A percentile compares a stretch with the other conserved stretches of the same genome.
Evolutionary conservation across 2,797 vertebrate genomes (phyloP).

Genomic region (Diceros bicornis): DNA sequence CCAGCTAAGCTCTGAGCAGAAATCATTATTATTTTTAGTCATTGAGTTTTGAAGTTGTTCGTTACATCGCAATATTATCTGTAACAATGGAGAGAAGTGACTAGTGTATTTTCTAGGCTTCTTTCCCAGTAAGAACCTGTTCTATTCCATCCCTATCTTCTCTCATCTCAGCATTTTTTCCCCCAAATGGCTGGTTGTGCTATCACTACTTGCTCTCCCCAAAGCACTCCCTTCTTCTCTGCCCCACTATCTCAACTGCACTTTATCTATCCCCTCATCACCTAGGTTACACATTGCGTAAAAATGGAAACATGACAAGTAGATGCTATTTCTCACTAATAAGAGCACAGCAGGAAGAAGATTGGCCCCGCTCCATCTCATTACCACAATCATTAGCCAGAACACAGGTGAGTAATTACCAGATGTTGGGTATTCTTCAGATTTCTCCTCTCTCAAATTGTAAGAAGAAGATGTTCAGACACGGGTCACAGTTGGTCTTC

Average conservation of each 20-base stretch:
- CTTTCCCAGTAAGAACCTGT: neutral
- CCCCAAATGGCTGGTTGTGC: neutral
- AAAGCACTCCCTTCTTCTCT: neutral
- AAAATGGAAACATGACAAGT: conserved; percentile 71
- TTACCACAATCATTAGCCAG: conserved; percentile 75
- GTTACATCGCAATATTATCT: neutral
- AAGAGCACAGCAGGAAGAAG: conserved; percentile 72
- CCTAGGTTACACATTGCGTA: neutral
- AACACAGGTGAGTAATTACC: conserved; percentile 76
- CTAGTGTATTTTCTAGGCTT: neutral
- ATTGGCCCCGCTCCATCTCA: conserved; percentile 75
- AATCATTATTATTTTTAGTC: neutral
- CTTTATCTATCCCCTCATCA: neutral
- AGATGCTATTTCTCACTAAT: conserved; percentile 72
- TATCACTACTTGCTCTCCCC: neutral
- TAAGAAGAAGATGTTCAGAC: neutral
- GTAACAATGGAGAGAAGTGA: neutral
- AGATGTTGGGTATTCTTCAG: conserved; percentile 65
- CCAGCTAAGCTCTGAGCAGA: neutral
- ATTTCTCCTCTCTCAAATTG: conserved; percentile 15
- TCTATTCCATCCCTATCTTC: neutral
- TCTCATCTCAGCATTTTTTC: neutral
- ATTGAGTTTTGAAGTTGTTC: neutral
- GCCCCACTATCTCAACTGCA: neutral
- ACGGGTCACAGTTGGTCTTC: neutral